phyloP scores from a whole-genome alignment of 2,113 vertebrate species.

The Corythornis vintsioides region DNA sequence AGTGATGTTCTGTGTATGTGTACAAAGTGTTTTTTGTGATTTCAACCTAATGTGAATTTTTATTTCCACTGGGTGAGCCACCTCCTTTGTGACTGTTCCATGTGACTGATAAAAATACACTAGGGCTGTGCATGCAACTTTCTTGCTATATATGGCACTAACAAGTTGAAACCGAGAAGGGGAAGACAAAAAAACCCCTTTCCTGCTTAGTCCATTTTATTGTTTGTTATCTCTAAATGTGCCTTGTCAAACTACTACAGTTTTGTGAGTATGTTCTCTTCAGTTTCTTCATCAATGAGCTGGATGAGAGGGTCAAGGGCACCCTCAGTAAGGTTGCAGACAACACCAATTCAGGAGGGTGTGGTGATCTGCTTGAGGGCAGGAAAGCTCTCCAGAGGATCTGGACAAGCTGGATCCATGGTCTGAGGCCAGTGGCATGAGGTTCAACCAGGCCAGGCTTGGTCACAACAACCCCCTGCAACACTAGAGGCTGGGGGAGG shows the following conservation, averaged over 20 bases:
- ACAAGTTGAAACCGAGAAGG: background rate
- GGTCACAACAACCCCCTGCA: background rate
- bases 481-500: background rate
- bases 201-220: background rate
- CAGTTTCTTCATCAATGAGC: background rate
- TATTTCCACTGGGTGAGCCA: background rate
- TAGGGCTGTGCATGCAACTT: background rate
- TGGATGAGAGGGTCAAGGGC: background rate
- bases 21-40: background rate
- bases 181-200: background rate
- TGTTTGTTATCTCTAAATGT: background rate
- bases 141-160: background rate
- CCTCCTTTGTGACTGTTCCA: background rate
- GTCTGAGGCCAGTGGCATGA: background rate
- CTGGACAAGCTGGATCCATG: background rate
- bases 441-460: background rate
- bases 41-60: background rate
- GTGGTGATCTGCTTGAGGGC: background rate
- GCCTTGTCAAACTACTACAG: background rate
- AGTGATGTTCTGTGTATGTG: background rate
- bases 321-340: background rate
- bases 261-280: background rate
- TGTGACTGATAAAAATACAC: slow-evolving; percentile 27
- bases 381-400: background rate
- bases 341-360: background rate